These are phyloP conservation scores for Papilio polytes DNA, from an alignment of 1,140 invertebrate genomes.

Conservation along the genomic window DNA sequence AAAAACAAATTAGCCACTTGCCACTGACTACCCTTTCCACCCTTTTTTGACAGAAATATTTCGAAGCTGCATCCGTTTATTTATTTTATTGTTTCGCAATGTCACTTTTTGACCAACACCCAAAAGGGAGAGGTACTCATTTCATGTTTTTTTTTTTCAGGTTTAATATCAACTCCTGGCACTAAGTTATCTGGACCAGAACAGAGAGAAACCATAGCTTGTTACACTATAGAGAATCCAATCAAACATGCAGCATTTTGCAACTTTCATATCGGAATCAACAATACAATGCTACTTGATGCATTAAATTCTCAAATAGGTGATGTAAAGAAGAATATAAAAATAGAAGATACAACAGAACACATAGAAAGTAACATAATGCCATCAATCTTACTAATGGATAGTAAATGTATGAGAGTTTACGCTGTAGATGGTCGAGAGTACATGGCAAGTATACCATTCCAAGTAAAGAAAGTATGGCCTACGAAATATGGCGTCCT, in stretches of 20 bases:
- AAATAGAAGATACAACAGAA: slow-evolving; percentile 79
- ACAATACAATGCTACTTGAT: slow-evolving; percentile 82
- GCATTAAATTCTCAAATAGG: slow-evolving; percentile 78
- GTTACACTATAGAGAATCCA: slow-evolving; percentile 91
- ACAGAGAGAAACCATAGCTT: slow-evolving; percentile 85
- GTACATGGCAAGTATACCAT: slow-evolving; percentile 92
- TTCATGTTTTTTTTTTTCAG: too few species aligned
- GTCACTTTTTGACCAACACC: too few species aligned
- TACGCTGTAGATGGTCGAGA: slow-evolving; percentile 93
- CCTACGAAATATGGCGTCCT: slow-evolving; percentile 91
- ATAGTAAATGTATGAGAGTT: slow-evolving; percentile 90
- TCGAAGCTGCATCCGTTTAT: too few species aligned
- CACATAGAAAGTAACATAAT: slow-evolving; percentile 71
- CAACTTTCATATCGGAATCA: slow-evolving; percentile 87
- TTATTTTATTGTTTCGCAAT: too few species aligned
- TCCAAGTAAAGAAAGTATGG: slow-evolving; percentile 92
- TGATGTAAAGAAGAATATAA: slow-evolving; percentile 76
- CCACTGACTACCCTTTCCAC: too few species aligned
- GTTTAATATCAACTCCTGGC: slow-evolving; percentile 76
- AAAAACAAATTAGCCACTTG: too few species aligned
- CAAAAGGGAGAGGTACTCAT: too few species aligned
- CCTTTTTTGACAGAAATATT: too few species aligned
- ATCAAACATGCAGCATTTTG: slow-evolving; percentile 94
- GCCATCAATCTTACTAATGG: slow-evolving; percentile 89
- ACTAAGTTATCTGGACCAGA: slow-evolving; percentile 75